Conservation (phyloP, 2,113 vertebrate species). For the Microtus ochrogaster region DNA sequence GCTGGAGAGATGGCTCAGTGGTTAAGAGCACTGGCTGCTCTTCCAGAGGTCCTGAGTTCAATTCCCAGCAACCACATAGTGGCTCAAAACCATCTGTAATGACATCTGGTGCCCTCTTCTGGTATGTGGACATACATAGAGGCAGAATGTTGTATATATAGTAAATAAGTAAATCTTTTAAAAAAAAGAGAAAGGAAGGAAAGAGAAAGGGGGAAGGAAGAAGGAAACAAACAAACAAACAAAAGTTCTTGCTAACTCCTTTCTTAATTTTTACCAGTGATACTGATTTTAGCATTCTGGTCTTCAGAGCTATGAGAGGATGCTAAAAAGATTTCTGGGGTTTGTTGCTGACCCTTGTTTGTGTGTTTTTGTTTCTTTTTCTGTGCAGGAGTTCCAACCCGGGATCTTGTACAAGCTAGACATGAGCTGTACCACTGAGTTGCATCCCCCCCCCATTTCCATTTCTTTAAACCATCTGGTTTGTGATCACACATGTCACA, state of each 20-base stretch:
- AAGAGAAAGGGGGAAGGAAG: accelerated
- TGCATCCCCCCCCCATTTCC: neutral
- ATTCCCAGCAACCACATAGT: too few species aligned
- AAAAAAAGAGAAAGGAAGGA: too few species aligned
- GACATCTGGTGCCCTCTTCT: too few species aligned
- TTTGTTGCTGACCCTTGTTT: neutral
- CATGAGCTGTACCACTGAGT: neutral
- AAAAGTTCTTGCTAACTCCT: neutral
- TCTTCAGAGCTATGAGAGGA: neutral
- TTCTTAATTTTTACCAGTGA: neutral
- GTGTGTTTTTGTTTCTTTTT: neutral
- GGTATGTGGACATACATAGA: too few species aligned
- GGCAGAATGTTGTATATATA: too few species aligned
- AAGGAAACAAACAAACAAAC: accelerated
- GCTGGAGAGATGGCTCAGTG: too few species aligned
- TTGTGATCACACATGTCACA: neutral
- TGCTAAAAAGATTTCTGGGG: neutral
- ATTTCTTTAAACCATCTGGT: neutral
- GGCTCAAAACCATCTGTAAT: too few species aligned
- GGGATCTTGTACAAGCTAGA: neutral
- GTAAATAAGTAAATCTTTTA: too few species aligned
- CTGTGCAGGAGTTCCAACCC: too few species aligned
- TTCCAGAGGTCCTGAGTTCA: too few species aligned
- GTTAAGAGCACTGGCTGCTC: too few species aligned
- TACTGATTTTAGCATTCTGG: neutral